Base-by-base conservation (phyloP, 2,113 vertebrate species). In the Ophthalmolycus amberensis region DNA sequence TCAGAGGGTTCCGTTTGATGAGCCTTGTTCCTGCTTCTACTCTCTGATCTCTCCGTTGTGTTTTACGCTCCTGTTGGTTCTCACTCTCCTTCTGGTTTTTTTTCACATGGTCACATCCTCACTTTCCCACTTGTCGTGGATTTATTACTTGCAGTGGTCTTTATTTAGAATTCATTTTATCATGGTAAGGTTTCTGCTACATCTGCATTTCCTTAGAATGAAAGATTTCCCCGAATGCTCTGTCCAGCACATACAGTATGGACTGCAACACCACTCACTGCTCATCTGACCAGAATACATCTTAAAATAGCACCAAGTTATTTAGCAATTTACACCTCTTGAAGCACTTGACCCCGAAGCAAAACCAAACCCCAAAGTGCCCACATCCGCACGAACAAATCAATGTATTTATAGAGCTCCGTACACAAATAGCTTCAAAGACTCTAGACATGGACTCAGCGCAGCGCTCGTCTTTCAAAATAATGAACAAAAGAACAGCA, bases 401-500 rank as follows among this genome's bases (percentile, higher is more conserved):
- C 12, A 42, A 63, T 71, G 14, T 73, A 86, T 78, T 77, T 79
- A 54, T 69, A 70, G 59, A 71, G 62, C 20, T 12, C 9, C 12
- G 12, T 42, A 52, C 66, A 72, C 46, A 84, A 75, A 85, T 68
- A 32, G 22, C 76, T 85, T 27, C 34, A 64, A 25, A 79, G 77
- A 27, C 71, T 67, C 1, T 0, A 48, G 50, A 56, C 15, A 0
- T 9, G 44, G 54, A 65, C 66, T 50, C 62, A 65, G 38, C n/a
- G n/a, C n/a, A n/a, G n/a, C 12, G 25, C 44, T 85, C 69, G 72
- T 82, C 78, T 78, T 86, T 76, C 50, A 9, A 14, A 48, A 48
- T 7, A 50, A 50, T 6, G 20, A 85, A 91, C 85, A 87, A 91
- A 90, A 74, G 67, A 89, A 75, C 91, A 92, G 90, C 85, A 11